Base-by-base conservation (phyloP, 2,888 invertebrate species). In the Hydrotaea cyrtoneurina region DNA sequence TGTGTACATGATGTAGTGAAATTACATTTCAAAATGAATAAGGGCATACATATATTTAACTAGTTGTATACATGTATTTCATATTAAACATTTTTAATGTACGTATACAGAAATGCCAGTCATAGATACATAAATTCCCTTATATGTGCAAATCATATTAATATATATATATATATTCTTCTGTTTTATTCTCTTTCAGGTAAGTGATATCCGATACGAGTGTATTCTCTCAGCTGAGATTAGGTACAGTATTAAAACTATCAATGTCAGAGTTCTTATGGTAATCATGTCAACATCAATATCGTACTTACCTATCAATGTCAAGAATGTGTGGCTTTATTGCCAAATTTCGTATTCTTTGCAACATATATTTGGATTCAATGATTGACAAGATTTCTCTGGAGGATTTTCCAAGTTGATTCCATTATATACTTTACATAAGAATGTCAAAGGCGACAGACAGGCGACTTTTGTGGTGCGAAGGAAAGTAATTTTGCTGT, bases 211-310 rank as follows among this genome's bases (percentile, higher is more conserved):
- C 62, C n/a, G 15, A 23, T 59, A 23, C 15, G 15, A 15, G 26
- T 59, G 11, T 21, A 50, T 53, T 53, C n/a, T 50, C 3, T 10
- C n/a, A 2, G 31, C 31, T 50, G 50, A 4, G 5, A n/a, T 50
- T 8, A 50, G 62, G 62, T 62, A 62, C 31, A n/a, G 62, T 62
- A 62, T 36, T 62, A 36, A 62, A 62, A 36, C n/a, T 26, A 31
- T 15, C 31, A 62, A 36, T 62, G 26, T n/a, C 62, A 50, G n/a
- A n/a, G 50, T 50, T 50, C 11, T 62, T n/a, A 31, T 62, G 15
- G 15, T 10, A 4, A 59, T 26, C 50, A 23, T 26, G 7, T 23
- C n/a, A n/a, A 36, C 31, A 36, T n/a, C 31, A 36, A 36, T 62
- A 7, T 17, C 3, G 26, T 50, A n/a, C 50, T 5, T 50, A 50